These are phyloP conservation scores for Neomicropteryx cornuta DNA, from an alignment of 1,140 invertebrate genomes.

Conservation along the genomic window DNA sequence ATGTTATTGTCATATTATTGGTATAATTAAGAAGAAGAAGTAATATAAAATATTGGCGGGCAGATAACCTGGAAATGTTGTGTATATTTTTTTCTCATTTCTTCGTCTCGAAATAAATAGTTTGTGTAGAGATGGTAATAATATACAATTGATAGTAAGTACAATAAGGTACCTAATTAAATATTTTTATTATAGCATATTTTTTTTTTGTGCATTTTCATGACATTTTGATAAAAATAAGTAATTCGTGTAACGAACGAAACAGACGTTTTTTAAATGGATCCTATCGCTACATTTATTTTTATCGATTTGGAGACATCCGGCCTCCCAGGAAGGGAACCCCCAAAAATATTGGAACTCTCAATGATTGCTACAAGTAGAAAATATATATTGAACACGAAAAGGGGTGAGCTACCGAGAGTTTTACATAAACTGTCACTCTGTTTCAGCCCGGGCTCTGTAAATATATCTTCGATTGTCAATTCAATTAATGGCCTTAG, in stretches of 20 bases:
- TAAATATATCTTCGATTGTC: constrained; percentile 31
- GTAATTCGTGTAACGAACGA: no score
- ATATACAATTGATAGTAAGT: no score
- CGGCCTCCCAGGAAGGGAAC: constrained; percentile 39
- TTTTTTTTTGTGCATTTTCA: background rate
- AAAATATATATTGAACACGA: constrained; percentile 31
- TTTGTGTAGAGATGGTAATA: no score
- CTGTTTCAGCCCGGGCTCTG: constrained; percentile 45
- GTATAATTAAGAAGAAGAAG: no score
- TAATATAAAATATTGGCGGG: no score
- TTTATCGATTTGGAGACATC: constrained; percentile 56
- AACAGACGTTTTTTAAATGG: no score
- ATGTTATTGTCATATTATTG: no score
- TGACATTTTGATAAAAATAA: background rate
- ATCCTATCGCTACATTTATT: constrained; percentile 41
- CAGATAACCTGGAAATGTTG: no score
- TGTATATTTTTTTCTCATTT: background rate
- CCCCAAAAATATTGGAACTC: constrained; percentile 51
- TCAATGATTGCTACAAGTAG: constrained; percentile 43
- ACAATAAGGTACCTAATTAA: background rate
- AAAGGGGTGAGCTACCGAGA: constrained; percentile 35
- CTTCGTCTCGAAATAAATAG: no score
- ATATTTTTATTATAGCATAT: background rate
- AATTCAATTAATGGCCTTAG: constrained; percentile 48
- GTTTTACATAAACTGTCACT: constrained; percentile 49